Evolutionary conservation across 1,140 invertebrate species (phyloP), one percentile per base, ranked within the genome.

Genomic region (Macrosteles quadrilineatus): DNA sequence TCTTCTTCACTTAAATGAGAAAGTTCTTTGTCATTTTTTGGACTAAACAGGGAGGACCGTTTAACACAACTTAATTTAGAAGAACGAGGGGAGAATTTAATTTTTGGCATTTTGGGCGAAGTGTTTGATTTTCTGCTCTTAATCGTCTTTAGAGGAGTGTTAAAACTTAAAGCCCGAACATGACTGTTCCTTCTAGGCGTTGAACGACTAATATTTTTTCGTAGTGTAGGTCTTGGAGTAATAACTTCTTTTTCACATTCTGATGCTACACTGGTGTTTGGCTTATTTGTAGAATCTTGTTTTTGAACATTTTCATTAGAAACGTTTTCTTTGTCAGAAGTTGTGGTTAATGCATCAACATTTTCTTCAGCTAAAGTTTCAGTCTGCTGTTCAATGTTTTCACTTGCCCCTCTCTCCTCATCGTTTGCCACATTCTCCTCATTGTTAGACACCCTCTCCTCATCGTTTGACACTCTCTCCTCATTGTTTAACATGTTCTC

Each of bases 101-200:
- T 27, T 29, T 29, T 59, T 11, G 55, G 27, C 21, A 59, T 30
- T 59, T 59, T 59, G 6, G 55, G 55, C 11, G 55, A 59, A 2
- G 55, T 59, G 25, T 59, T 59, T 21, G 55, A 25, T 59, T 59
- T 59, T 29, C 55, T 59, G 27, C 25, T 59, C 2, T 9, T 12
- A 21, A 25, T 25, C 11, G 55, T 14, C 27, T 59, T 59, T 3
- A 27, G 55, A 29, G 55, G 55, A 21, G 55, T 59, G 27, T 59
- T 59, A n/a, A 59, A 59, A 59, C 55, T 59, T 25, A 59, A 29
- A 59, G 55, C 55, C 6, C 55, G 55, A 25, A 59, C 25, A 59
- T 59, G 55, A 29, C 55, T 59, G n/a, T 59, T 59, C 27, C 21
- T 14, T 30, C 55, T 59, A 11, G 55, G 55, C 1, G 55, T 59